phyloP scores from a whole-genome alignment of 35 echinoderm and acorn worm species.

The Chiridota heheva region DNA sequence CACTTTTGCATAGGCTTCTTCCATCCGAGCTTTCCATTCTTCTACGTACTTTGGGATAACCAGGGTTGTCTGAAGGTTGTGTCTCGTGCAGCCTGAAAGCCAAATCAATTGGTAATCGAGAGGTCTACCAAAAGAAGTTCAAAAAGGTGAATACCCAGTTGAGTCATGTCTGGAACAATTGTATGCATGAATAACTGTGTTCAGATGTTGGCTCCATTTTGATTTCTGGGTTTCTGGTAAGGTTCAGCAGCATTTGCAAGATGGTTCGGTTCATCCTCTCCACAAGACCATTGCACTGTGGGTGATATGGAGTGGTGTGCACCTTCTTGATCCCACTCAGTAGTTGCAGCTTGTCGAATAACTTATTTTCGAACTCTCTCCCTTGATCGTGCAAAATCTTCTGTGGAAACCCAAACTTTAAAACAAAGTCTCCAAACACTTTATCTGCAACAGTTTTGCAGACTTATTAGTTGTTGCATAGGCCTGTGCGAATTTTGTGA shows the following conservation, averaged over 20 bases:
- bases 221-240: slow-evolving; percentile 31
- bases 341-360: slow-evolving; percentile 29
- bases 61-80: too few species aligned
- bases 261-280: slow-evolving; percentile 65
- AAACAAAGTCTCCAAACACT: slow-evolving; percentile 51
- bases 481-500: slow-evolving; percentile 61
- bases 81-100: too few species aligned
- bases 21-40: too few species aligned
- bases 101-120: slow-evolving; percentile 52
- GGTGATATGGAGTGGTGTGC: slow-evolving; percentile 68
- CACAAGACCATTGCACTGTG: slow-evolving; percentile 57
- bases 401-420: slow-evolving; percentile 36
- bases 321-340: slow-evolving; percentile 21
- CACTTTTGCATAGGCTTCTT: too few species aligned
- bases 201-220: slow-evolving; percentile 54
- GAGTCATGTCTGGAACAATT: slow-evolving; percentile 54
- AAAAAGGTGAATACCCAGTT: slow-evolving; percentile 61
- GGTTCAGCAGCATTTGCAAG: slow-evolving; percentile 65
- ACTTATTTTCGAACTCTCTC: slow-evolving; percentile 42
- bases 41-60: too few species aligned
- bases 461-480: slow-evolving; percentile 46
- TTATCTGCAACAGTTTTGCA: slow-evolving; percentile 6
- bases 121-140: slow-evolving; percentile 53
- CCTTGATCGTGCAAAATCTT: slow-evolving; percentile 42
- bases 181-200: slow-evolving; percentile 58